Evolutionary conservation across 1,140 invertebrate genomes (phyloP), one percentile per base, ranked within the genome.

Genomic region (Procambarus virginalis): DNA sequence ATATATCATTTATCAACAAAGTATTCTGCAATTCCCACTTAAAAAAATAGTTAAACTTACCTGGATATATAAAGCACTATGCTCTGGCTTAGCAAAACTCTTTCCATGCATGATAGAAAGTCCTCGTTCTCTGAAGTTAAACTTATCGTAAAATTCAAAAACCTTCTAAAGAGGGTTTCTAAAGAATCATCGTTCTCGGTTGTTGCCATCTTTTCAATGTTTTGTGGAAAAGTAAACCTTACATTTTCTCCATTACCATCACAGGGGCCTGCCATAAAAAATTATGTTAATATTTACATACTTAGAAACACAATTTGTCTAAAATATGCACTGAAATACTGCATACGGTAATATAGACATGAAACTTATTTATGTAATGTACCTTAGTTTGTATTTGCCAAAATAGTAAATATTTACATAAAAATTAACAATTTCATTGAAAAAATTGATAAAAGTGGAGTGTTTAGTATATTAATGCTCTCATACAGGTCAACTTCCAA

Each of bases 141-240:
- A 98, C 49, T 95, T 94, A 0, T 96, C 94, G 93, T 97, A 97
- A 93, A 95, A 97, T 91, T 96, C 95, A 92, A 97, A 98, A 98
- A 98, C 92, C 96, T 95, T 9, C 94, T 91, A 0, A 98, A 93
- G 22, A 98, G 94, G 6, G 94, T 94, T 85, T 96, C 95, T 1
- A 97, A 93, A 22, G 93, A 93, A 6, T 93, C 91, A 49, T 94
- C 93, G 76, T 94, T 94, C 45, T 83, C 48, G 8, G 84, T 70
- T 68, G 58, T 55, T 3, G 14, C 49, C 2, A 55, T 6, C 4
- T 58, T n/a, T 12, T 34, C 12, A 58, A 58, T 51, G 34, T 60
- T 58, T 79, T 95, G 92, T 85, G 96, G 94, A 34, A 95, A 73
- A 34, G 8, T 73, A 34, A 73, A 73, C 34, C 22, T 73, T 2